Conservation (phyloP, 2,113 vertebrate genomes). For the Eurypyga helias region DNA sequence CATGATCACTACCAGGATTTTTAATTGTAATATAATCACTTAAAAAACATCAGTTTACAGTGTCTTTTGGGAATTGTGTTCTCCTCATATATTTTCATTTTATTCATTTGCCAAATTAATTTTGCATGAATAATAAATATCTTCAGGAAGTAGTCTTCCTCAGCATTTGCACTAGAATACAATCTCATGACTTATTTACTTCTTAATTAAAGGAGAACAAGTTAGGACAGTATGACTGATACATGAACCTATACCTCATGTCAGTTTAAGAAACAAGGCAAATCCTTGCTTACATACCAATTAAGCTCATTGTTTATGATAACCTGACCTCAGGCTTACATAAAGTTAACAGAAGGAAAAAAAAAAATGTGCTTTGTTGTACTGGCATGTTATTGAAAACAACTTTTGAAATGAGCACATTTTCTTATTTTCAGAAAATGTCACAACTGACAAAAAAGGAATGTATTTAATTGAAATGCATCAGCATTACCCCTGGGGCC, state of each 20-base stretch:
- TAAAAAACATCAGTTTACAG: not conserved
- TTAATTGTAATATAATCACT: conserved; percentile 13
- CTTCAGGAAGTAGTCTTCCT: conserved; percentile 11
- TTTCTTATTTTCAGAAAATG: not conserved
- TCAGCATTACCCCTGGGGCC: not conserved
- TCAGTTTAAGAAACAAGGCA: conserved; percentile 47
- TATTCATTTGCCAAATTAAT: conserved; percentile 18
- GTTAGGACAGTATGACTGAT: conserved; percentile 52
- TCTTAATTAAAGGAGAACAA: conserved; percentile 76
- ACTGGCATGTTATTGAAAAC: not conserved
- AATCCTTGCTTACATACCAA: not conserved
- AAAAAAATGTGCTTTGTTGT: not conserved
- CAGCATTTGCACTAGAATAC: conserved; percentile 7
- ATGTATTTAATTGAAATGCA: not conserved
- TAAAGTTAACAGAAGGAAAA: not conserved
- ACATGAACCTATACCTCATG: conserved; percentile 42
- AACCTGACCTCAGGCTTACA: not conserved
- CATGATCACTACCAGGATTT: not conserved
- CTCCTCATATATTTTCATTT: conserved; percentile 17
- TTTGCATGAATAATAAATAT: conserved; percentile 36
- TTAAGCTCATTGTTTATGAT: not conserved
- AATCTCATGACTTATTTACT: conserved; percentile 70
- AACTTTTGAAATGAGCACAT: not conserved
- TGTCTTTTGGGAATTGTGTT: not conserved
- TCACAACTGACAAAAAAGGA: not conserved